Percentiles rank a stretch among this genome's conserved stretches.
These are phyloP conservation scores for Helicoverpa armigera DNA, from an alignment of 1,140 invertebrate species.

Conservation along the genomic window DNA sequence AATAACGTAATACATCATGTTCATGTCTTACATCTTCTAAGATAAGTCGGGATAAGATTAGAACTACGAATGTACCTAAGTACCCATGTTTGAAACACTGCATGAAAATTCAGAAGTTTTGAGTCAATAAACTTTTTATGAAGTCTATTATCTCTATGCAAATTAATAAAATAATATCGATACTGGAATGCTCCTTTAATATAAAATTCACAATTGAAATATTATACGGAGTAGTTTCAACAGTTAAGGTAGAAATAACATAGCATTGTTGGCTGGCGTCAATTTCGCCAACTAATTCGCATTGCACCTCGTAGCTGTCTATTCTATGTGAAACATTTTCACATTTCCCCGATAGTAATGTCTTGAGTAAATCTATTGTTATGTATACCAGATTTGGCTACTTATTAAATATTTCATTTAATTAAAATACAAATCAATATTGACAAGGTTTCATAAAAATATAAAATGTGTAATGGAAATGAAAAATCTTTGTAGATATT, in stretches of 20 bases:
- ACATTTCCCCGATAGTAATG: not conserved
- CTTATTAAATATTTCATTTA: too few relatives aligned
- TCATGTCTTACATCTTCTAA: not conserved
- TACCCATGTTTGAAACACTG: not conserved
- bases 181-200: too few relatives aligned
- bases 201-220: too few relatives aligned
- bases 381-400: not conserved
- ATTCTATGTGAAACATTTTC: not conserved
- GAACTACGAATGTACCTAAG: not conserved
- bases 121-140: too few relatives aligned
- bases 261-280: too few relatives aligned
- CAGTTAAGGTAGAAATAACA: too few relatives aligned
- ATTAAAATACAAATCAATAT: too few relatives aligned
- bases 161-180: too few relatives aligned
- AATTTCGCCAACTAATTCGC: not conserved
- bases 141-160: too few relatives aligned
- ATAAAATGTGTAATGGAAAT: not conserved
- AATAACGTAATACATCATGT: not conserved
- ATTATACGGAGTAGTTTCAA: too few relatives aligned
- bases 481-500: not conserved
- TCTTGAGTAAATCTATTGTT: not conserved
- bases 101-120: not conserved
- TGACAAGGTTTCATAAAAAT: too few relatives aligned
- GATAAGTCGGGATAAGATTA: constrained; percentile 7
- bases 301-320: not conserved